These are phyloP conservation scores for Lethrus apterus DNA, from an alignment of 1,140 invertebrate species.

Conservation along the genomic window DNA sequence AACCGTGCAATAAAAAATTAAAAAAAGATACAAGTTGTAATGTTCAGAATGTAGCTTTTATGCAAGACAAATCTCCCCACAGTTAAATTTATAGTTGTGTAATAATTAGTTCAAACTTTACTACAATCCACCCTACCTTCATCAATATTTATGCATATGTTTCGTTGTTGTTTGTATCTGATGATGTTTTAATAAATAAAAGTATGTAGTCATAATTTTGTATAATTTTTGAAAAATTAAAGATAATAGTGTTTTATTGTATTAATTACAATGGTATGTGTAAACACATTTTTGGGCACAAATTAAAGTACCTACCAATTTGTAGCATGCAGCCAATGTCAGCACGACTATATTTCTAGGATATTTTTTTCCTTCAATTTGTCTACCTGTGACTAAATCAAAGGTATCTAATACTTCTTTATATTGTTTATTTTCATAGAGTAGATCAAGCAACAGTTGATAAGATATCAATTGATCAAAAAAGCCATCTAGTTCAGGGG, in stretches of 20 bases:
- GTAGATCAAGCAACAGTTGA: slow-evolving; percentile 63
- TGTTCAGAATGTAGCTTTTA: no score
- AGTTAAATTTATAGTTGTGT: no score
- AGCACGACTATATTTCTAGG: slow-evolving; percentile 61
- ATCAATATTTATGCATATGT: neutral
- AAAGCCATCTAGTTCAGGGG: slow-evolving; percentile 51
- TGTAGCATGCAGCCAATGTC: slow-evolving; percentile 63
- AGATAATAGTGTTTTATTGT: no score
- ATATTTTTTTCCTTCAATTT: slow-evolving; percentile 52
- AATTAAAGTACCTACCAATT: slow-evolving; percentile 53
- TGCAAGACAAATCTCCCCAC: no score
- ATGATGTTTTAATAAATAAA: no score
- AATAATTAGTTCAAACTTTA: no score
- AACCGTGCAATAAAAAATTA: no score
- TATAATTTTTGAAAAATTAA: no score
- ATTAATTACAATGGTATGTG: neutral
- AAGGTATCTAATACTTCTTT: slow-evolving; percentile 58
- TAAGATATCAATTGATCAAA: slow-evolving; percentile 66
- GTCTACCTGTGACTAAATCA: slow-evolving; percentile 50
- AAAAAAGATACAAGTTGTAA: no score
- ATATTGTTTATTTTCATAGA: slow-evolving; percentile 63
- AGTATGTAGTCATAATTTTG: no score
- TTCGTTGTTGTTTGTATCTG: slow-evolving; percentile 7
- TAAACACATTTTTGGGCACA: neutral
- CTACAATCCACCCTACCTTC: neutral